Evolutionary conservation across 2,888 invertebrate species (phyloP).

Genomic region (Leptinotarsa peninsularis): DNA sequence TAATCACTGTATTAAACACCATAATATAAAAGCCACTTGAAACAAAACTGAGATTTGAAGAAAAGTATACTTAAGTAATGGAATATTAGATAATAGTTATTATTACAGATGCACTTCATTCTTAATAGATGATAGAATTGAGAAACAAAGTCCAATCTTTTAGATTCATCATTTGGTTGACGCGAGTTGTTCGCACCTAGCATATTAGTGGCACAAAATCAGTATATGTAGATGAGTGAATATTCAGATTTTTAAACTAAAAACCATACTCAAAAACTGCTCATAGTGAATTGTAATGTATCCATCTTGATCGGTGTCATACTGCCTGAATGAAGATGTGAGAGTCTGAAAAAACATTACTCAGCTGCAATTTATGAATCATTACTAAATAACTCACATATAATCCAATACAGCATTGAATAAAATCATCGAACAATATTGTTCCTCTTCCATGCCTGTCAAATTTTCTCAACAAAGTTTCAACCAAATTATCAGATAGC

Average conservation of each 20-base stretch:
- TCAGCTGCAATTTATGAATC: background rate
- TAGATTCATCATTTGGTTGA: background rate
- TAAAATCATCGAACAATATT: slow-evolving; percentile 97
- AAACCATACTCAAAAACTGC: slow-evolving; percentile 93
- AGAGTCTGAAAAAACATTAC: slow-evolving; percentile 77
- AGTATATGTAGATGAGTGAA: background rate
- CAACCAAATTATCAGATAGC: slow-evolving; percentile 84
- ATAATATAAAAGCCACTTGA: too few species aligned
- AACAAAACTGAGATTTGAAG: too few species aligned
- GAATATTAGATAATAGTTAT: too few species aligned
- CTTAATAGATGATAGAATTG: too few species aligned
- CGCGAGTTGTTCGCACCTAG: background rate
- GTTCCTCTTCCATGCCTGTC: slow-evolving; percentile 90
- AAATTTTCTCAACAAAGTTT: slow-evolving; percentile 89
- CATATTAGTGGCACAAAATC: background rate
- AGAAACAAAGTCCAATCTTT: background rate
- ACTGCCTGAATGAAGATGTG: slow-evolving; percentile 86
- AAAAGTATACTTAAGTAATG: too few species aligned
- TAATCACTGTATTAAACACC: too few species aligned
- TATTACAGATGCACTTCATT: too few species aligned
- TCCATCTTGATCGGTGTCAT: slow-evolving; percentile 94
- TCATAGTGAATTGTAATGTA: slow-evolving; percentile 95
- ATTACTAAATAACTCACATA: background rate
- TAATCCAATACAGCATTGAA: slow-evolving; percentile 75
- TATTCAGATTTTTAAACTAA: slow-evolving; percentile 77